Conservation (phyloP, 1,140 invertebrate genomes). For the Musca domestica region DNA sequence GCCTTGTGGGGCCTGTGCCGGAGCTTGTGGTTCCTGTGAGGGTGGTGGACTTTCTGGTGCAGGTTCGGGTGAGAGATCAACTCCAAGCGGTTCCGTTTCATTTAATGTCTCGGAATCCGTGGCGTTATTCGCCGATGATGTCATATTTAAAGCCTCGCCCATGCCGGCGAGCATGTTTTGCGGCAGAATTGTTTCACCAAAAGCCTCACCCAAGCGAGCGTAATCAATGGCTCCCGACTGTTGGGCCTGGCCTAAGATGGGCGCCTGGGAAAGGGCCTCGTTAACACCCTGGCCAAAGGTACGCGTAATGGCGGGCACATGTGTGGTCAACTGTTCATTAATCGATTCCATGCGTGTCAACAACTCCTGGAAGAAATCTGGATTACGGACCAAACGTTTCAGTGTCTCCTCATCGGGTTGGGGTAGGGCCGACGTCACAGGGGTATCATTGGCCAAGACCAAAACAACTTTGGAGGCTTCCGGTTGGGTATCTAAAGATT, state of each 20-base stretch:
- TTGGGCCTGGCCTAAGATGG: neutral
- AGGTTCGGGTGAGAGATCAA: neutral
- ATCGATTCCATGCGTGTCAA: too few species aligned
- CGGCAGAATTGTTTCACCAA: neutral
- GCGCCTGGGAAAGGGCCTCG: neutral
- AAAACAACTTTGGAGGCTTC: constrained; percentile 41
- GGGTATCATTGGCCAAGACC: constrained; percentile 34
- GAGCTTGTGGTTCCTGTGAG: neutral
- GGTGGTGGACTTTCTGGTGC: neutral
- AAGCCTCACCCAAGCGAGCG: neutral
- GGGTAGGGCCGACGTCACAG: neutral
- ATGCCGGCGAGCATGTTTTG: neutral
- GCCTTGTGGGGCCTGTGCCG: neutral
- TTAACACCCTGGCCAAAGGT: neutral
- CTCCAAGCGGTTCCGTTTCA: constrained; percentile 7
- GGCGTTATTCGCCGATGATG: too few species aligned
- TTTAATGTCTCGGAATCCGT: neutral
- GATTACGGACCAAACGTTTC: constrained; percentile 7
- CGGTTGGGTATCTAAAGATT: neutral
- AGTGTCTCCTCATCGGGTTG: neutral
- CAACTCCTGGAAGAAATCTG: neutral
- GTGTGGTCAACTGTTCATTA: neutral
- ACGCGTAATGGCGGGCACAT: constrained; percentile 1
- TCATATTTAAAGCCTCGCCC: too few species aligned
- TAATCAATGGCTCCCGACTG: neutral